Conservation (phyloP, 2,797 vertebrate genomes). For the Poecilia picta region DNA sequence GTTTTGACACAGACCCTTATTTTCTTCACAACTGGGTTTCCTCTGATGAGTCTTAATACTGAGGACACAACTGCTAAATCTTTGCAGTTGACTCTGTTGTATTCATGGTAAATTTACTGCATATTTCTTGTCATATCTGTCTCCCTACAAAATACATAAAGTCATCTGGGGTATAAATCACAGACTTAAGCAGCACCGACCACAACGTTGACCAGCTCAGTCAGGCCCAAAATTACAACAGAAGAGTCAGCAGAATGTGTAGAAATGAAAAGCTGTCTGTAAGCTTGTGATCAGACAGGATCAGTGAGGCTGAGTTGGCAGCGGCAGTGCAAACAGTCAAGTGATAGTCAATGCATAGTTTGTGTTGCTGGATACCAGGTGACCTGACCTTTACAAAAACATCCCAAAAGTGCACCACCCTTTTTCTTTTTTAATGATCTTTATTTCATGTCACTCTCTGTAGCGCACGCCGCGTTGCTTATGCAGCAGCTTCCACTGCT, state of each 20-base stretch:
- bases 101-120: neutral
- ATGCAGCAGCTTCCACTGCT: constrained; percentile 48
- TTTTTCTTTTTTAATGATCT: neutral
- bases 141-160: neutral
- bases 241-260: neutral
- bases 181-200: neutral
- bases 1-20: too few relatives aligned
- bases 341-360: constrained; percentile 47
- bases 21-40: too few relatives aligned
- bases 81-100: neutral
- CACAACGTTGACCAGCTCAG: neutral
- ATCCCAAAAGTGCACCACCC: neutral
- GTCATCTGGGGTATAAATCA: neutral
- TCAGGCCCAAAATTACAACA: neutral
- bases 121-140: neutral
- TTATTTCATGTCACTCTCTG: constrained; percentile 31
- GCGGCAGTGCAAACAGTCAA: constrained; percentile 28
- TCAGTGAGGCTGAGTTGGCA: constrained; percentile 11
- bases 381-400: constrained; percentile 18
- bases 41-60: neutral
- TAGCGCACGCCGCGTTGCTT: constrained; percentile 53
- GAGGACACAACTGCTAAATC: neutral
- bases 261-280: neutral
- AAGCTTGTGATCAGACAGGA: neutral
- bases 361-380: constrained; percentile 28